Conservation (phyloP, 2,113 vertebrate species). For the Aegotheles bennettii region DNA sequence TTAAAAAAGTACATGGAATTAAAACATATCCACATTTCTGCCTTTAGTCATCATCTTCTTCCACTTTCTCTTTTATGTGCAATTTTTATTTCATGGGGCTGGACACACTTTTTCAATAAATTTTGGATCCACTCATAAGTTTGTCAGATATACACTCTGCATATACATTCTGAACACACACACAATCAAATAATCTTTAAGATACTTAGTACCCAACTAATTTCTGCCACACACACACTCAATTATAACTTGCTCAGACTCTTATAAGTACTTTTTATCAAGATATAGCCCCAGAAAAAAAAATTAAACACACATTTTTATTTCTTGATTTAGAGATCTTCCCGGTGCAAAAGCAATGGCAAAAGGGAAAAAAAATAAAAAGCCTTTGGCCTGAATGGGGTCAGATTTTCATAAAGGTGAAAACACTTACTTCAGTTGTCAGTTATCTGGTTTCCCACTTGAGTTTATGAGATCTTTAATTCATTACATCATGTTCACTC, state of each 20-base stretch:
- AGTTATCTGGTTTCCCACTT: background rate
- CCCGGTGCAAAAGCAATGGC: background rate
- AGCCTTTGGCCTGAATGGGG: background rate
- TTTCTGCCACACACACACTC: background rate
- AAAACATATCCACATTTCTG: background rate
- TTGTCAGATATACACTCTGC: too few species aligned
- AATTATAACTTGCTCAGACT: background rate
- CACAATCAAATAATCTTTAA: background rate
- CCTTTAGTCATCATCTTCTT: background rate
- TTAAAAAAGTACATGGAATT: background rate
- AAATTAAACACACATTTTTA: background rate
- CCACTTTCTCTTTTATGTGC: background rate
- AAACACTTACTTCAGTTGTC: background rate
- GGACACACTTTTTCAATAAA: background rate
- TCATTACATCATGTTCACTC: background rate
- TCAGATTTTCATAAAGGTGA: background rate
- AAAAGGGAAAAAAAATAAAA: background rate
- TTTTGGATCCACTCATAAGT: background rate
- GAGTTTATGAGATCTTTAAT: background rate
- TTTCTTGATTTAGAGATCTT: background rate
- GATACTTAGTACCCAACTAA: background rate
- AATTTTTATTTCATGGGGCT: background rate
- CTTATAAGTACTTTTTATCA: background rate
- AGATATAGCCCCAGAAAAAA: background rate
- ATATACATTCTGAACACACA: background rate